Evolutionary conservation across 2,888 invertebrate species (phyloP).

Genomic region (Aproaerema taeniolella): DNA sequence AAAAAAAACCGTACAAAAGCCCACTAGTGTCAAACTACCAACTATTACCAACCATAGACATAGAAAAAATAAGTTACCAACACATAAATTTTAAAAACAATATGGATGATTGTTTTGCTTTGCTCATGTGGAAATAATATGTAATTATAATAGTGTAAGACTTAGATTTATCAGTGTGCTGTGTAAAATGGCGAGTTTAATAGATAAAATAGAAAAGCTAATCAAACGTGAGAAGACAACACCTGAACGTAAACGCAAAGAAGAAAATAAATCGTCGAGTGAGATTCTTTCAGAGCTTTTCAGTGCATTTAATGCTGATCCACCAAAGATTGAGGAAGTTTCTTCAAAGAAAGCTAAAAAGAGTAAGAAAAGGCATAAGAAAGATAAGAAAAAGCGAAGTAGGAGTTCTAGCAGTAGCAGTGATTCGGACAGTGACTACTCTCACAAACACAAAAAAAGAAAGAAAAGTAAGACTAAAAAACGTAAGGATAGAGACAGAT

Average conservation of each 20-base stretch:
- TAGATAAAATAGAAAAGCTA: constrained; percentile 62
- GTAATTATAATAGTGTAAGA: too few relatives aligned
- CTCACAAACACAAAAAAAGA: constrained; percentile 76
- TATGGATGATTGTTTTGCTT: too few relatives aligned
- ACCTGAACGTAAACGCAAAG: constrained; percentile 58
- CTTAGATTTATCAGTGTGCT: too few relatives aligned
- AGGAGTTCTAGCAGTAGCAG: constrained; percentile 57
- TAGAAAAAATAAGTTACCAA: too few relatives aligned
- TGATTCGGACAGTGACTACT: constrained; percentile 65
- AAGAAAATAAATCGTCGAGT: constrained; percentile 81
- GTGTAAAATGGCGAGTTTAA: constrained; percentile 55
- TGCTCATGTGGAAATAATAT: too few relatives aligned
- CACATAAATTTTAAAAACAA: too few relatives aligned
- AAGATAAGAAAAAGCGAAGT: constrained; percentile 73
- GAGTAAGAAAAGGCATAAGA: constrained; percentile 80
- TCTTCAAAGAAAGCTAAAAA: constrained; percentile 68
- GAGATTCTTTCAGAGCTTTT: constrained; percentile 91
- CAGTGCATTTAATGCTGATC: constrained; percentile 85
- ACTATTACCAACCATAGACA: too few relatives aligned
- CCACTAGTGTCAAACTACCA: too few relatives aligned
- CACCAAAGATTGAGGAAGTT: constrained; percentile 74
- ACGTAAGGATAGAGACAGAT: constrained; percentile 33
- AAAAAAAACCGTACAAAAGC: too few relatives aligned
- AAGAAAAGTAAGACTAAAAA: constrained; percentile 72
- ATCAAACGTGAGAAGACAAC: constrained; percentile 67